Evolutionary conservation across 2,888 invertebrate species (phyloP).

Genomic region (Drosophila macrospina): DNA sequence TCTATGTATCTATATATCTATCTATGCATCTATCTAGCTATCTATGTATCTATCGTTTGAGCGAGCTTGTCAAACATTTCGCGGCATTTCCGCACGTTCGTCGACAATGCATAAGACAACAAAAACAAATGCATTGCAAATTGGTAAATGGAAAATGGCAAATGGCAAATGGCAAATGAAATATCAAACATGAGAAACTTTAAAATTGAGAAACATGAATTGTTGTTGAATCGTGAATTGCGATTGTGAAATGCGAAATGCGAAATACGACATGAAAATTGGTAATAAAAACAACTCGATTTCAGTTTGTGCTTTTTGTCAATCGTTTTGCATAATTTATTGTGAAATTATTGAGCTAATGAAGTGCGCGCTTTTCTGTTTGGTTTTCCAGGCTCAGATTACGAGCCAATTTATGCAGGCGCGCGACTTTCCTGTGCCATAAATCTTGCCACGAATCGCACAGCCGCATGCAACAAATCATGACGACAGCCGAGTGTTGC

Average conservation of each 20-base stretch:
- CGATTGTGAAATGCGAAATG: too few relatives aligned
- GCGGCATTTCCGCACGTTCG: constrained; percentile 41
- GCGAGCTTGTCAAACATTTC: constrained; percentile 50
- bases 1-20: constrained; percentile 8
- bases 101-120: constrained; percentile 18
- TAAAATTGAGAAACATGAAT: neutral
- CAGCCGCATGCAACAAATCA: constrained; percentile 72
- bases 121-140: constrained; percentile 6
- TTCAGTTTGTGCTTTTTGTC: constrained; percentile 46
- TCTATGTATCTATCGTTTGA: neutral
- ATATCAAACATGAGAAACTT: constrained; percentile 20
- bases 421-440: constrained; percentile 62
- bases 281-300: constrained; percentile 36
- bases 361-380: constrained; percentile 65
- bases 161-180: constrained; percentile 6
- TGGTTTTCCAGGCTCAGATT: constrained; percentile 54
- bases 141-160: neutral
- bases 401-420: constrained; percentile 76
- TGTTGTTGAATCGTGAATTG: too few relatives aligned
- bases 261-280: neutral
- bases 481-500: constrained; percentile 39
- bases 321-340: constrained; percentile 73
- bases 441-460: constrained; percentile 70
- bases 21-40: constrained; percentile 3
- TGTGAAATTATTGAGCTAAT: constrained; percentile 77